Percentiles rank a stretch among this genome's conserved stretches.
phyloP scores from a whole-genome alignment of 2,888 invertebrate genomes.

The Heliconius cydno region DNA sequence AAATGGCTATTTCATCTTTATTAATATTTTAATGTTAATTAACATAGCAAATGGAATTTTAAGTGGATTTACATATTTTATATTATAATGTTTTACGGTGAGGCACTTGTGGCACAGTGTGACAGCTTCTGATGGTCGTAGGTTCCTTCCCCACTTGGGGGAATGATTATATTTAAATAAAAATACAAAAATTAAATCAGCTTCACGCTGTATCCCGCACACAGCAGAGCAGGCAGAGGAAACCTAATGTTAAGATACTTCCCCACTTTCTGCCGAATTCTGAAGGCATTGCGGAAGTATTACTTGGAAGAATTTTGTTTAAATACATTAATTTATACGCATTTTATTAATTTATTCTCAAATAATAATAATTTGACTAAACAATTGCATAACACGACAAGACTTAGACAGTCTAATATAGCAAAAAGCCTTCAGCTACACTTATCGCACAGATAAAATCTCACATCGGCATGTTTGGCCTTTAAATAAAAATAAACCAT shows the following conservation, averaged over 20 bases:
- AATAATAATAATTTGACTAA: neutral
- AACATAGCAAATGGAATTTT: neutral
- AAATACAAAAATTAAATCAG: too few species aligned
- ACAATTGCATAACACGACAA: neutral
- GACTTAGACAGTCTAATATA: neutral
- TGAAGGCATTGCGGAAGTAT: too few species aligned
- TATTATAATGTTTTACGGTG: neutral
- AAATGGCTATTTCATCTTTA: neutral
- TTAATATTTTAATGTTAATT: conserved; percentile 8
- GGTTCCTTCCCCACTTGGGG: too few species aligned
- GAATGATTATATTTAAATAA: neutral
- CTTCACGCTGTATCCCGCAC: too few species aligned
- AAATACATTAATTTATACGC: neutral
- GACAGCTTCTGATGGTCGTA: neutral
- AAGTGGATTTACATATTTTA: neutral
- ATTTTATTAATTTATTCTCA: neutral
- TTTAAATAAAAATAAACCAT: conserved; percentile 34
- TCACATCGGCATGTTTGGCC: conserved; percentile 16
- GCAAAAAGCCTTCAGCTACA: neutral
- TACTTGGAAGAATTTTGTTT: neutral
- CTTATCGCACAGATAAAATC: conserved; percentile 12
- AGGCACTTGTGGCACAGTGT: neutral
- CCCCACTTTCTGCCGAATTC: too few species aligned
- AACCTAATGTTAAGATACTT: too few species aligned
- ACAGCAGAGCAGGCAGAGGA: too few species aligned